Conservation (phyloP, 2,797 vertebrate species). For the Dicrostonyx torquatus region DNA sequence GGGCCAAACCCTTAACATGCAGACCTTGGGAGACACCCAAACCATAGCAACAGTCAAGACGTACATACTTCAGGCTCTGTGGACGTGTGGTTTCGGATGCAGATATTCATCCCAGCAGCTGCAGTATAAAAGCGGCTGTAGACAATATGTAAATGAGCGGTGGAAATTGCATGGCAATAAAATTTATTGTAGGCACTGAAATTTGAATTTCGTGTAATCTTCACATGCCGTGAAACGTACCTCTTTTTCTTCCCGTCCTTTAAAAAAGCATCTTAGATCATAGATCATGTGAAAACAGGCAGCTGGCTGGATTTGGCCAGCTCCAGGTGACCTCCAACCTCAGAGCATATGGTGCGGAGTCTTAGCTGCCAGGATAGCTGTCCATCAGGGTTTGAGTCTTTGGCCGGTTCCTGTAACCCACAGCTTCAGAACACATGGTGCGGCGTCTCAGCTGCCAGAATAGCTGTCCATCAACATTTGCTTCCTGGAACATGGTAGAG, state of each 20-base stretch:
- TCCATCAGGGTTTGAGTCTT: neutral
- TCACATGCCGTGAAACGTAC: neutral
- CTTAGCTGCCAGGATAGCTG: neutral
- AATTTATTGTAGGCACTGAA: neutral
- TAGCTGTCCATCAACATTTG: neutral
- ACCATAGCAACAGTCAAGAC: neutral
- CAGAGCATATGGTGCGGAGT: neutral
- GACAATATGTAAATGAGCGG: neutral
- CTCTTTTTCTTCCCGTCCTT: constrained; percentile 8
- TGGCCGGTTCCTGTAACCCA: neutral
- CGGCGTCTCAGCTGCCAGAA: neutral
- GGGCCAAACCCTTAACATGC: neutral
- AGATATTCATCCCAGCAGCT: neutral
- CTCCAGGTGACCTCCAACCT: neutral
- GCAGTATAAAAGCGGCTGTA: neutral
- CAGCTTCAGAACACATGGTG: neutral
- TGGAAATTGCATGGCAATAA: neutral
- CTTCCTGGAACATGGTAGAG: neutral
- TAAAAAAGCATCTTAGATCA: neutral
- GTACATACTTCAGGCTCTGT: neutral
- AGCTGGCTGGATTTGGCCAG: neutral
- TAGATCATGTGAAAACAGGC: neutral
- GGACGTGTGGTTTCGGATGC: neutral
- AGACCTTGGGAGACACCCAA: neutral
- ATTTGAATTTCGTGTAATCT: constrained; percentile 26